Percentiles rank a stretch among this genome's conserved stretches.
These are phyloP conservation scores for Solenodon paradoxus DNA, from an alignment of 2,113 vertebrate species.

Conservation along the genomic window DNA sequence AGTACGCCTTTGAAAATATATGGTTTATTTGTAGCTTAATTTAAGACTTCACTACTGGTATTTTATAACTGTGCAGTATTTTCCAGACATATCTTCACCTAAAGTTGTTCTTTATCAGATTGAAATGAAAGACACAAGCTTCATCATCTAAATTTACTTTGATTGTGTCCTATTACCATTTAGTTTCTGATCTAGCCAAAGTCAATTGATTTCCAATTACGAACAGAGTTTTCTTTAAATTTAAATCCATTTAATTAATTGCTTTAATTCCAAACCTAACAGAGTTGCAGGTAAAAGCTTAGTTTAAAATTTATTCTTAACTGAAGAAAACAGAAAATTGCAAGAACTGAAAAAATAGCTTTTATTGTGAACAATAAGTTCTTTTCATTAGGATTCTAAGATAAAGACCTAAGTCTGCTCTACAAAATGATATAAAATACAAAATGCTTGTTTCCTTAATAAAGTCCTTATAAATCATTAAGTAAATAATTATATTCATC, in stretches of 20 bases:
- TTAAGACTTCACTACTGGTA: conserved; percentile 16
- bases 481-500: not conserved
- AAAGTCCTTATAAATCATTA: not conserved
- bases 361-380: not conserved
- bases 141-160: conserved; percentile 59
- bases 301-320: conserved; percentile 46
- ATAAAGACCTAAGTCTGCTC: not conserved
- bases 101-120: conserved; percentile 40
- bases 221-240: conserved; percentile 59
- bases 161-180: conserved; percentile 37
- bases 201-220: conserved; percentile 63
- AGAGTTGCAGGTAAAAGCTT: conserved; percentile 10
- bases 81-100: not conserved
- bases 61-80: not conserved
- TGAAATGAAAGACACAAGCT: conserved; percentile 37
- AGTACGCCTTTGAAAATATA: conserved; percentile 46
- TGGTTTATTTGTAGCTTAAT: conserved; percentile 37
- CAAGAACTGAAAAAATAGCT: not conserved
- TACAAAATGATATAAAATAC: not conserved
- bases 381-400: conserved; percentile 23
- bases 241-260: conserved; percentile 64
- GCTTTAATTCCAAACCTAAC: conserved; percentile 56
- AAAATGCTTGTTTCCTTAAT: not conserved
- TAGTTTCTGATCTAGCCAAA: conserved; percentile 55
- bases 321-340: not conserved